Evolutionary conservation across 2,113 vertebrate species (phyloP).

Genomic region (Anolis sagrei): DNA sequence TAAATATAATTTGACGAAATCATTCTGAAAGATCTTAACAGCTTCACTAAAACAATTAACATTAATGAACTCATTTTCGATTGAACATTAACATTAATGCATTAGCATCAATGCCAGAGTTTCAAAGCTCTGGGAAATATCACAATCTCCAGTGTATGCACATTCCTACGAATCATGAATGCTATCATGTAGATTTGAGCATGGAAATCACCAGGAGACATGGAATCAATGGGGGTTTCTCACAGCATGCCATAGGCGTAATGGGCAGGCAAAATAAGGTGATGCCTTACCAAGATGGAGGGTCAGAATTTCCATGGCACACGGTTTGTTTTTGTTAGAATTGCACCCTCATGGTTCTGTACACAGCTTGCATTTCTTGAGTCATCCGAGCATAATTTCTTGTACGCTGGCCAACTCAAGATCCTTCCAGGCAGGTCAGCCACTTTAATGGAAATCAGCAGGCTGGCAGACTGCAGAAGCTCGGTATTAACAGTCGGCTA

Average conservation of each 20-base stretch:
- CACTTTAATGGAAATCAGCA: not conserved
- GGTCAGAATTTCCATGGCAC: not conserved
- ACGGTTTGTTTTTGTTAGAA: not conserved
- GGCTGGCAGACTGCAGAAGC: not conserved
- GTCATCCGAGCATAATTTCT: not conserved
- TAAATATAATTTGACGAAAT: no score
- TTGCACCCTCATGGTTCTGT: not conserved
- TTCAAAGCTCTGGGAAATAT: not conserved
- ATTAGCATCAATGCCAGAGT: not conserved
- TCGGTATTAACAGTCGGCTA: not conserved
- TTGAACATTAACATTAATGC: not conserved
- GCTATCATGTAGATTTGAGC: not conserved
- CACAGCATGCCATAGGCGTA: not conserved
- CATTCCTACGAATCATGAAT: not conserved
- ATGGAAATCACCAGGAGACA: not conserved
- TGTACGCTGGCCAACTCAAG: not conserved
- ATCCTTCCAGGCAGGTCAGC: not conserved
- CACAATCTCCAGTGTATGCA: not conserved
- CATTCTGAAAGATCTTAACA: not conserved
- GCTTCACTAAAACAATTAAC: not conserved
- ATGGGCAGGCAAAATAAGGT: not conserved
- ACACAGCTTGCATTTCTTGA: constrained; percentile 8
- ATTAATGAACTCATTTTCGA: not conserved
- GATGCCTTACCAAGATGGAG: no score
- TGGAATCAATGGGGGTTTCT: not conserved